These are phyloP conservation scores for Mesaphorura yosii DNA, from an alignment of 1,140 invertebrate species.

Conservation along the genomic window DNA sequence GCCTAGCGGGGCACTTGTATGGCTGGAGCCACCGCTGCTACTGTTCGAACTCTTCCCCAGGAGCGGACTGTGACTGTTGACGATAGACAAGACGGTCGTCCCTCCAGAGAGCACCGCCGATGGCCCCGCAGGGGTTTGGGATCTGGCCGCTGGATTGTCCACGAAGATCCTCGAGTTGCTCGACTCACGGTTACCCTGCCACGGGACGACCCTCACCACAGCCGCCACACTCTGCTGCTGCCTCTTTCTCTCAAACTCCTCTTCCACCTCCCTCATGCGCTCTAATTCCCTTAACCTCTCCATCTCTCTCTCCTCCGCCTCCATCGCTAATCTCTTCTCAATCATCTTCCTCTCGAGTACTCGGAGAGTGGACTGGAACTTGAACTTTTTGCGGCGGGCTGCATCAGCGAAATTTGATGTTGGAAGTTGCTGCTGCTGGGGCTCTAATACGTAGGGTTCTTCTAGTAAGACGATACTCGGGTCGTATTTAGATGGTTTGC, in stretches of 20 bases:
- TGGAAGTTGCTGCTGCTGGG: neutral
- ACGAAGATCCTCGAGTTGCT: neutral
- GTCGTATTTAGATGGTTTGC: too few species aligned
- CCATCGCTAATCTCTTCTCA: constrained; percentile 58
- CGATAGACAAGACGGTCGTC: too few species aligned
- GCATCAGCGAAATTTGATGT: too few species aligned
- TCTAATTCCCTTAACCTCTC: constrained; percentile 60
- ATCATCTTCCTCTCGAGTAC: constrained; percentile 59
- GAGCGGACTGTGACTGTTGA: too few species aligned
- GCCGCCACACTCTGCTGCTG: constrained; percentile 35
- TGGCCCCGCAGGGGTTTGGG: neutral
- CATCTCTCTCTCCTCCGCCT: constrained; percentile 62
- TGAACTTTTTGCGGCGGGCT: constrained; percentile 53
- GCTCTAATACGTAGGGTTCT: too few species aligned
- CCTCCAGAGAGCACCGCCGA: neutral
- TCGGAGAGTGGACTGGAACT: constrained; percentile 66
- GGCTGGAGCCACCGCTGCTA: constrained; percentile 32
- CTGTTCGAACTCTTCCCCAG: too few species aligned
- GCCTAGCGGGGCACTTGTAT: constrained; percentile 21
- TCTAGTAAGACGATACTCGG: too few species aligned
- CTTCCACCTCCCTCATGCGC: constrained; percentile 59
- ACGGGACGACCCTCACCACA: too few species aligned
- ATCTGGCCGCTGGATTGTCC: neutral
- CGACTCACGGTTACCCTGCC: neutral
- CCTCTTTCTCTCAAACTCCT: constrained; percentile 60